phyloP scores from a whole-genome alignment of 2,888 invertebrate species.

The Biston betularia region DNA sequence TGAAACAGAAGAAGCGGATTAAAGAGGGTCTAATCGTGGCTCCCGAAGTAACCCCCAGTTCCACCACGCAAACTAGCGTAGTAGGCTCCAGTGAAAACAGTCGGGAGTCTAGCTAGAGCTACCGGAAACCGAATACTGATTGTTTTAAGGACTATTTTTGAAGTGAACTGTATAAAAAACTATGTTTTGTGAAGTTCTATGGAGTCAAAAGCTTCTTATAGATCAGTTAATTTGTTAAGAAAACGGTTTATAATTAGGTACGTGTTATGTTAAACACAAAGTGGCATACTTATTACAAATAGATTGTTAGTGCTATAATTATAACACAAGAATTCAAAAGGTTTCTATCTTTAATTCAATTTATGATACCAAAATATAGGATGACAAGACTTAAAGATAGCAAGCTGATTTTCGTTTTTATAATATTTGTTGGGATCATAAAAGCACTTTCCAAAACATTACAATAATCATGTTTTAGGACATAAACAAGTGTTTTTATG shows the following conservation, averaged over 20 bases:
- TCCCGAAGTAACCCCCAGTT: conserved; percentile 80
- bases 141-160: conserved; percentile 44
- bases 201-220: conserved; percentile 28
- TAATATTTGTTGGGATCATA: not conserved
- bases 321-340: not conserved
- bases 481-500: conserved; percentile 11
- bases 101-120: conserved; percentile 88
- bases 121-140: conserved; percentile 34
- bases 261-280: conserved; percentile 8
- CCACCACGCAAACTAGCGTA: conserved; percentile 69
- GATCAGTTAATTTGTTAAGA: conserved; percentile 18
- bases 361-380: not conserved
- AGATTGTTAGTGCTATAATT: not conserved
- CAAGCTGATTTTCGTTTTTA: conserved; percentile 2
- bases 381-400: conserved; percentile 14
- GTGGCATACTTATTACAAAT: not conserved
- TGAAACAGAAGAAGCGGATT: conserved; percentile 99
- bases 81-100: conserved; percentile 90
- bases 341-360: conserved; percentile 19
- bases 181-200: conserved; percentile 33
- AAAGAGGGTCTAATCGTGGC: conserved; percentile 94
- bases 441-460: conserved; percentile 26
- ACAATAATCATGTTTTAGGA: conserved; percentile 20
- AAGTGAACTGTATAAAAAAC: conserved; percentile 42
- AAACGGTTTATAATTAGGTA: conserved; percentile 11